Base-by-base conservation (phyloP, 2,113 vertebrate genomes). In the Oplegnathus fasciatus region DNA sequence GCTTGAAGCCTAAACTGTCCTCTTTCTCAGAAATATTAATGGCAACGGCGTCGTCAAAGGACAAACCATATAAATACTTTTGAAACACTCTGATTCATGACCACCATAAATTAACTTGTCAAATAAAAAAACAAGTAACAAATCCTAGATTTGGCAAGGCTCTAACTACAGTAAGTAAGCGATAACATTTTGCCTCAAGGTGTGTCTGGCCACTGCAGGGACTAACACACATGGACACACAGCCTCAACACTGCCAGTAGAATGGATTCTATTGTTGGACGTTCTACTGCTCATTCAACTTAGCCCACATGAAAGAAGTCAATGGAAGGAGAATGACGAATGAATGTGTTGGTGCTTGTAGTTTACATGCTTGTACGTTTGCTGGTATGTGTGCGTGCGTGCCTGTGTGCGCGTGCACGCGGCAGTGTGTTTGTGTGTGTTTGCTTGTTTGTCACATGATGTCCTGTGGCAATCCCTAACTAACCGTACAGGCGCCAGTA, bases 401-500 rank as follows among this genome's bases (percentile, higher is more conserved):
- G 44, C 15, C 4, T 2, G 61, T 11, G 40, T 2, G 10, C 61
- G 28, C 26, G n/a, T 6, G 18, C 30, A 9, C 34, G 11, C 61
- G 0, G 34, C 62, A 14, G 64, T 65, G 80, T 69, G 78, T 62
- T 74, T 64, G 73, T 80, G 84, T 81, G 75, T 46, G 52, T 93
- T 89, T 94, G 90, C 93, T 95, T 91, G 91, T 94, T 95, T 94
- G 93, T 96, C 96, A 96, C 95, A 95, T 95, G 95, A 96, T 95
- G 95, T 95, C 95, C 94, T 92, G 92, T 95, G 94, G 95, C 94
- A 81, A 93, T 90, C 93, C 88, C 90, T 96, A 95, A 96, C 94
- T 94, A 95, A 96, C 94, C 95, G 89, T 96, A 93, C 93, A 96
- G 96, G 96, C 96, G 95, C 95, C 96, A 95, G 94, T 87, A 61